A percentile compares a stretch with the other conserved stretches of the same genome.
Conservation (phyloP, 2,113 vertebrate genomes). For the Colossoma macropomum region DNA sequence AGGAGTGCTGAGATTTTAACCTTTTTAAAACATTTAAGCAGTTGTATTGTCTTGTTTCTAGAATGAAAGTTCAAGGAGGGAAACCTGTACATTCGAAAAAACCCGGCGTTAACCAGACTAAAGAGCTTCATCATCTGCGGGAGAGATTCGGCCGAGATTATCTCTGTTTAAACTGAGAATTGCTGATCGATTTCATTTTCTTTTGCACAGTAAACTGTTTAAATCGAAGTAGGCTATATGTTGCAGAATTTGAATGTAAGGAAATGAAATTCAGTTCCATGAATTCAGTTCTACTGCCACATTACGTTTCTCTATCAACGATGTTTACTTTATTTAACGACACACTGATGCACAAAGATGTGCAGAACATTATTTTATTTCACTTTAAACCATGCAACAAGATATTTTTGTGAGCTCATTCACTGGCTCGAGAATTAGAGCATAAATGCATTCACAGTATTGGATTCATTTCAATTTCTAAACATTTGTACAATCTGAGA, state of each 20-base stretch:
- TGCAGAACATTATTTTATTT: not conserved
- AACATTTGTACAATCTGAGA: slow-evolving; percentile 51
- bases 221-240: not conserved
- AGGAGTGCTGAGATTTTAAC: slow-evolving; percentile 37
- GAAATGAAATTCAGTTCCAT: slow-evolving; percentile 37
- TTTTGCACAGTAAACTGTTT: slow-evolving; percentile 37
- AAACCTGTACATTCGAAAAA: slow-evolving; percentile 34
- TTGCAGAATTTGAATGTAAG: slow-evolving; percentile 30
- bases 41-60: slow-evolving; percentile 47
- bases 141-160: not conserved
- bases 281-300: slow-evolving; percentile 36
- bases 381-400: slow-evolving; percentile 15
- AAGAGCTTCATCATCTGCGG: slow-evolving; percentile 19
- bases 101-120: slow-evolving; percentile 4
- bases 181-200: slow-evolving; percentile 12
- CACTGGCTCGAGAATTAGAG: slow-evolving; percentile 10
- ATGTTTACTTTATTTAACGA: slow-evolving; percentile 5
- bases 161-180: not conserved
- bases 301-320: not conserved
- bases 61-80: not conserved
- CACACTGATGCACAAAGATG: not conserved
- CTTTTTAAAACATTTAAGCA: slow-evolving; percentile 47
- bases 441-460: slow-evolving; percentile 27
- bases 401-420: slow-evolving; percentile 28
- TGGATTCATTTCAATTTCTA: slow-evolving; percentile 45